Evolutionary conservation across 2,113 vertebrate genomes (phyloP).

Genomic region (Clarias macrocephalus): DNA sequence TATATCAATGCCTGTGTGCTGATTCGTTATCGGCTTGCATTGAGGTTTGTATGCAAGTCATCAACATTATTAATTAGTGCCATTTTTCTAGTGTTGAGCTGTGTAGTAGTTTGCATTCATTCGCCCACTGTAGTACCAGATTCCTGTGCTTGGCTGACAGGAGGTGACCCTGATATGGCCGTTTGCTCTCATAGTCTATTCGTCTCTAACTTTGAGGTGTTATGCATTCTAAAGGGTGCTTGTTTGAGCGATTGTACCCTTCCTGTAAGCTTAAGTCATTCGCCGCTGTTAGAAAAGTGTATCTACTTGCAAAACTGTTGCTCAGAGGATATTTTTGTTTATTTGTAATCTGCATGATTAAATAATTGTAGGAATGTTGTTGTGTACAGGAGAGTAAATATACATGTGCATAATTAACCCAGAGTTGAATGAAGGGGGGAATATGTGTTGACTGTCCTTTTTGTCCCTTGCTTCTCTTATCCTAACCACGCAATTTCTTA

Average conservation of each 20-base stretch:
- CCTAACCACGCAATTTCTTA: not conserved
- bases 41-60: not conserved
- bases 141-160: not conserved
- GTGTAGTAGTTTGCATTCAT: not conserved
- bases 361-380: not conserved
- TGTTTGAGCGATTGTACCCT: not conserved
- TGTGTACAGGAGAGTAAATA: not conserved
- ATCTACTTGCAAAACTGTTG: not conserved
- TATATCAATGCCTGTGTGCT: not conserved
- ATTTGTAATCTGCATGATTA: not conserved
- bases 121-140: not conserved
- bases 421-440: not conserved
- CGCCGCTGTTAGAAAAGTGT: not conserved
- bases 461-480: not conserved
- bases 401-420: not conserved
- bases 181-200: not conserved
- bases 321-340: not conserved
- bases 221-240: not conserved
- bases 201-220: not conserved
- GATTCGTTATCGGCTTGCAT: not conserved
- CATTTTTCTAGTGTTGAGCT: not conserved
- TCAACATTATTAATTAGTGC: not conserved
- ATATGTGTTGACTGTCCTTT: not conserved
- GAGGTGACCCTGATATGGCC: not conserved
- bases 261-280: not conserved